phyloP scores from a whole-genome alignment of 2,113 vertebrate genomes.

The Thamnophis sirtalis region DNA sequence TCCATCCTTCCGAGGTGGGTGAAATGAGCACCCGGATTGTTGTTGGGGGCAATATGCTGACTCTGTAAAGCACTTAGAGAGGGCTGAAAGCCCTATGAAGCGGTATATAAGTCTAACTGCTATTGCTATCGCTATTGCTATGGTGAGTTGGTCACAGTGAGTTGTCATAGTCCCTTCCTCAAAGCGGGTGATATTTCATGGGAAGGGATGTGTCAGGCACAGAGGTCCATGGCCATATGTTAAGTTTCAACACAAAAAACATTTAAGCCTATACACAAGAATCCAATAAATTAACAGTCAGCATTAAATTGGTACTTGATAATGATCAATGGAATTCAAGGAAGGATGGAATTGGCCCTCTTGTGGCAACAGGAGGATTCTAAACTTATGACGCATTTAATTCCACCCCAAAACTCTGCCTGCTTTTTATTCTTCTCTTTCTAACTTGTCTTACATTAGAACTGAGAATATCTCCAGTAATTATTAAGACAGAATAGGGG shows the following conservation, averaged over 20 bases:
- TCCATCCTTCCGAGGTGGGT: no score
- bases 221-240: background rate
- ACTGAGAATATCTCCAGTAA: background rate
- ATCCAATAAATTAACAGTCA: background rate
- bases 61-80: no score
- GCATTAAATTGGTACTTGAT: background rate
- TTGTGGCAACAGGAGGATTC: background rate
- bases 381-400: background rate
- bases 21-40: no score
- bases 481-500: background rate
- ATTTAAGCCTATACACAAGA: background rate
- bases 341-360: background rate
- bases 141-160: no score
- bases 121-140: no score
- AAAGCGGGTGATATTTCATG: background rate
- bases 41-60: no score
- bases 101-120: no score
- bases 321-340: background rate
- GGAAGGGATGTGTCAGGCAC: background rate
- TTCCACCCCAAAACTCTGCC: background rate
- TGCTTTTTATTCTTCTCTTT: background rate
- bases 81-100: no score
- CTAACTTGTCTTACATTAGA: background rate
- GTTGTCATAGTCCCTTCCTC: background rate
- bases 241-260: background rate